These are phyloP conservation scores for Amphibalanus amphitrite DNA, from an alignment of 1,140 invertebrate genomes.

Conservation along the genomic window DNA sequence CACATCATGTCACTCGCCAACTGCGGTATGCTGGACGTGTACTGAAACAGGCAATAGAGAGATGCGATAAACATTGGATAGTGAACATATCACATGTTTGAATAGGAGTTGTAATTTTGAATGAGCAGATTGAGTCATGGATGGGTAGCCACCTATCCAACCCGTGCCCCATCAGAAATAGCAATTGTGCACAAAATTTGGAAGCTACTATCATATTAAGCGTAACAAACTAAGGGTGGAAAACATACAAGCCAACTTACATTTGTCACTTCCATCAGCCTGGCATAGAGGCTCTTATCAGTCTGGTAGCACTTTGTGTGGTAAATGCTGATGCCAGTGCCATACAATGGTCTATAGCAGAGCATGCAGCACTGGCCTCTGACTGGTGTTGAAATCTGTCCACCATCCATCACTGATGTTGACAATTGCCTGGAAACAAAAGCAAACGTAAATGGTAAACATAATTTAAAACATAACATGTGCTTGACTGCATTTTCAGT, in stretches of 20 bases:
- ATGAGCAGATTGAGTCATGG: not conserved
- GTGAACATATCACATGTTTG: too few species aligned
- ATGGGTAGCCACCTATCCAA: too few species aligned
- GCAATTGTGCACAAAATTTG: not conserved
- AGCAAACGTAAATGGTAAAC: too few species aligned
- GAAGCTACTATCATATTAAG: not conserved
- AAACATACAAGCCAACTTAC: not conserved
- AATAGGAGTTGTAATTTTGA: not conserved
- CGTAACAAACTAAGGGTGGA: not conserved
- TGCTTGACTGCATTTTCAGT: too few species aligned
- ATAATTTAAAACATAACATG: too few species aligned
- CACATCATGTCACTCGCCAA: not conserved
- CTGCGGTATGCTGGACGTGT: not conserved
- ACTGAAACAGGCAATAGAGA: not conserved
- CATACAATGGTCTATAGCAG: not conserved
- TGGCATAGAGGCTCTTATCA: not conserved
- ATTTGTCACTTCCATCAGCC: not conserved
- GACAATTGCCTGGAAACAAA: too few species aligned
- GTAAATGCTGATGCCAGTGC: not conserved
- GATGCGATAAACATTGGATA: too few species aligned
- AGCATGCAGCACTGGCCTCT: slow-evolving; percentile 1
- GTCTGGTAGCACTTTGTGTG: not conserved
- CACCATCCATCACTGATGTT: too few species aligned
- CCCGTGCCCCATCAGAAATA: too few species aligned
- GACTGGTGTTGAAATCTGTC: too few species aligned